These are phyloP conservation scores for Rotaria socialis DNA, from an alignment of 2,888 invertebrate species.

Conservation along the genomic window DNA sequence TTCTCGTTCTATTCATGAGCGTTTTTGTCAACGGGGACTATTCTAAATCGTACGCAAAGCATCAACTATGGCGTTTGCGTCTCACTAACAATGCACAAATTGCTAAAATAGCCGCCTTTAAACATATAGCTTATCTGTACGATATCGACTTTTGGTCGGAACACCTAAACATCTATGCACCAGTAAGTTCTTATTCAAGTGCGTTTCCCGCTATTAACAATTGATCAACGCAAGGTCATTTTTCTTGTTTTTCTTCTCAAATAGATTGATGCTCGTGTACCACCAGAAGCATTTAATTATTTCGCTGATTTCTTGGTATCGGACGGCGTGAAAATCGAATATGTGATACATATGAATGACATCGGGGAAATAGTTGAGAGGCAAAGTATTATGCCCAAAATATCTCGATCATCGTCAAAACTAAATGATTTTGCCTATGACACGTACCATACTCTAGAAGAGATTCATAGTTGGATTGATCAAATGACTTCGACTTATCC, in stretches of 20 bases:
- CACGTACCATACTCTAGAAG: slow-evolving; percentile 41
- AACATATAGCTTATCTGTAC: not conserved
- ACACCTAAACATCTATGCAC: not conserved
- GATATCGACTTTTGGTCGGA: not conserved
- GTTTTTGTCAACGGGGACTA: not conserved
- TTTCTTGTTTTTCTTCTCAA: too few species aligned
- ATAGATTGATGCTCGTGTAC: not conserved
- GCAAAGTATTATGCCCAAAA: not conserved
- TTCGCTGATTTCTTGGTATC: not conserved
- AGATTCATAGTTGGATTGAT: slow-evolving; percentile 39
- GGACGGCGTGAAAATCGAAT: not conserved
- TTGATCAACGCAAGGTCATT: too few species aligned
- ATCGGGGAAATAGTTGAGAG: slow-evolving; percentile 32
- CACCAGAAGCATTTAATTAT: not conserved
- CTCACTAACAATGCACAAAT: not conserved
- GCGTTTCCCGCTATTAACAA: too few species aligned
- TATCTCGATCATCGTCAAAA: not conserved
- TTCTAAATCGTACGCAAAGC: not conserved
- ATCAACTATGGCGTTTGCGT: slow-evolving; percentile 2
- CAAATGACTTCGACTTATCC: slow-evolving; percentile 33
- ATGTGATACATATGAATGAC: slow-evolving; percentile 20
- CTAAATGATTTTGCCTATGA: slow-evolving; percentile 40
- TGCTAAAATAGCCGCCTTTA: not conserved
- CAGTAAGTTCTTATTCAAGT: not conserved
- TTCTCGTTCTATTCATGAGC: not conserved